Evolutionary conservation across 2,113 vertebrate species (phyloP).

Genomic region (Sardina pilchardus): DNA sequence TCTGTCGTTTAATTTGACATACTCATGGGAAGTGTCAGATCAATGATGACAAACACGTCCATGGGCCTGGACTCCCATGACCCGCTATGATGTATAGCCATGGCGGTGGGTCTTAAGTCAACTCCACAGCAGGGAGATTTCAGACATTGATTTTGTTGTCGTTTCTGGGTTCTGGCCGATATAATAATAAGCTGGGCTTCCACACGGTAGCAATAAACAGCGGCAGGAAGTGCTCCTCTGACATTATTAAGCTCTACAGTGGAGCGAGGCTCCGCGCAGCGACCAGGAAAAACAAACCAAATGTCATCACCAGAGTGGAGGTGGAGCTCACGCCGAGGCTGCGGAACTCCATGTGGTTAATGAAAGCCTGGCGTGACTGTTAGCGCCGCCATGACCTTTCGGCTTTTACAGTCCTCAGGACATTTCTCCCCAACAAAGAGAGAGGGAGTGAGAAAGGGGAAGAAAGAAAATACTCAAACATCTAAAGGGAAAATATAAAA

Average conservation of each 20-base stretch:
- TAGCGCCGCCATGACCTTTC: constrained; percentile 74
- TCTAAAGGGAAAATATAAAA: background rate
- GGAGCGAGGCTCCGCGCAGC: constrained; percentile 66
- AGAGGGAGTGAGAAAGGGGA: constrained; percentile 32
- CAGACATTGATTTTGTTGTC: constrained; percentile 62
- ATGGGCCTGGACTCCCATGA: background rate
- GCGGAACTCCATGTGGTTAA: constrained; percentile 68
- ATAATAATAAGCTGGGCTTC: constrained; percentile 39
- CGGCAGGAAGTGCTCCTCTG: constrained; percentile 66
- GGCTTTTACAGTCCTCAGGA: constrained; percentile 59
- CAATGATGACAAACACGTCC: background rate
- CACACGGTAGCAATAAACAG: constrained; percentile 68
- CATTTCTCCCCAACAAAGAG: constrained; percentile 72
- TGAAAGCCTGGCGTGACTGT: constrained; percentile 72
- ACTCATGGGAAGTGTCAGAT: background rate
- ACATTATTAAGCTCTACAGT: constrained; percentile 75
- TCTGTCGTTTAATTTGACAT: background rate
- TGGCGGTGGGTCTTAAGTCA: constrained; percentile 34
- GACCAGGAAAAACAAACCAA: constrained; percentile 75
- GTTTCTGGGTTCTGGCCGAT: constrained; percentile 53
- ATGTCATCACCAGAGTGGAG: constrained; percentile 70
- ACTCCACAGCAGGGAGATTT: constrained; percentile 25
- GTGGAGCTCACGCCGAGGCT: constrained; percentile 48
- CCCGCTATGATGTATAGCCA: background rate
- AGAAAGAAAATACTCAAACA: background rate